phyloP scores from a whole-genome alignment of 2,113 vertebrate species.

The Mesembrinibis cayennensis region DNA sequence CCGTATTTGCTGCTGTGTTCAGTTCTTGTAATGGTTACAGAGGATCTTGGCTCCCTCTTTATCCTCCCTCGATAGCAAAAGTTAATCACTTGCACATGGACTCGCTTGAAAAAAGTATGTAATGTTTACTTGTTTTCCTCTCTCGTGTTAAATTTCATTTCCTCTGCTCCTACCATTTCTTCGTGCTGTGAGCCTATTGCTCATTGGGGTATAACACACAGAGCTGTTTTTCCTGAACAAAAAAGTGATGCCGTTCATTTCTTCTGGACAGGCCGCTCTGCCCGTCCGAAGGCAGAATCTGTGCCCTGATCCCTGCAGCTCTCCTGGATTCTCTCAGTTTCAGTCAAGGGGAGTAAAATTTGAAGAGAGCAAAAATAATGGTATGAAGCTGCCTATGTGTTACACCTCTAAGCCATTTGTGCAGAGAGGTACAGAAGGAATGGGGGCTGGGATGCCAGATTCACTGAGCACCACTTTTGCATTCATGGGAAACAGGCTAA shows the following conservation, averaged over 20 bases:
- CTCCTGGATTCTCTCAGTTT: not conserved
- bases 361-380: not conserved
- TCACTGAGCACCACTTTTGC: not conserved
- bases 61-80: slow-evolving; percentile 36
- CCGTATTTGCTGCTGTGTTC: slow-evolving; percentile 34
- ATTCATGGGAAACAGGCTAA: not conserved
- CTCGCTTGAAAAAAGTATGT: not conserved
- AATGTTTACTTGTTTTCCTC: slow-evolving; percentile 57
- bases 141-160: slow-evolving; percentile 40
- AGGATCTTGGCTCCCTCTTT: slow-evolving; percentile 41
- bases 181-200: not conserved
- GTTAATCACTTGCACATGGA: slow-evolving; percentile 61
- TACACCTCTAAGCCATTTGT: not conserved
- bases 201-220: not conserved
- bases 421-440: not conserved
- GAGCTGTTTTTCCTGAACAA: not conserved
- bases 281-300: not conserved
- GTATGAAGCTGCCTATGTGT: not conserved
- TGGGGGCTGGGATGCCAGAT: not conserved
- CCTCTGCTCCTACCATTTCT: slow-evolving; percentile 24
- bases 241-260: not conserved
- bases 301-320: not conserved
- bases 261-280: not conserved
- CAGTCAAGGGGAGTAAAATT: not conserved
- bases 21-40: slow-evolving; percentile 13